Conservation (phyloP, 92 coral and sea anemone species). For the Palythoa caribaeorum region DNA sequence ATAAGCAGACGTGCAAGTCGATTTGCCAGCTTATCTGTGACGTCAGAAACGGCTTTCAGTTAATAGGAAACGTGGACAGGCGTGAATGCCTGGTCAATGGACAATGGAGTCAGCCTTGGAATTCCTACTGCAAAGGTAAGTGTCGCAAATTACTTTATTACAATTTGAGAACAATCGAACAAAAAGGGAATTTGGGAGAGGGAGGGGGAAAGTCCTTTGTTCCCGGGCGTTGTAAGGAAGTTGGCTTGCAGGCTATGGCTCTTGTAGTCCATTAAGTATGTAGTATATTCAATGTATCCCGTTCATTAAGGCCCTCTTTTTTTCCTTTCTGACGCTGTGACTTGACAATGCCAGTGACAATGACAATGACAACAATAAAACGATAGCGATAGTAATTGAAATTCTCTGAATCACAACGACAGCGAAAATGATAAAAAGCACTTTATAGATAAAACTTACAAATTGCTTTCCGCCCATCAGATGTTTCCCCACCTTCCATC, state of each 20-base stretch:
- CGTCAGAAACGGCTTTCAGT: conserved; percentile 70
- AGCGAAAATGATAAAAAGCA: neutral
- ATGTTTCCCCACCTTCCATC: conserved; percentile 76
- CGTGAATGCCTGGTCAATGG: conserved; percentile 82
- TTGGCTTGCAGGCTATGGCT: too few species aligned
- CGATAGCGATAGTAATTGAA: neutral
- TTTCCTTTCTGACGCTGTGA: neutral
- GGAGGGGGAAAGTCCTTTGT: too few species aligned
- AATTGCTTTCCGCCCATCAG: conserved; percentile 42
- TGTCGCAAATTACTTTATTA: neutral
- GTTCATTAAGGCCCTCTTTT: neutral
- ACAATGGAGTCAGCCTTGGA: conserved; percentile 93
- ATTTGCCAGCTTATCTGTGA: conserved; percentile 85
- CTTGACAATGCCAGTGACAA: neutral
- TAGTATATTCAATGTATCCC: too few species aligned
- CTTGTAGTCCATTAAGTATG: neutral
- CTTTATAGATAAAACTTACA: neutral
- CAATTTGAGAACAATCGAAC: too few species aligned
- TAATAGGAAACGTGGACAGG: conserved; percentile 69
- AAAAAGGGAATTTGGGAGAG: too few species aligned
- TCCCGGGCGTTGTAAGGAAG: too few species aligned
- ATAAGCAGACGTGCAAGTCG: conserved; percentile 75
- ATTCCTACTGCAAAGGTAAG: conserved; percentile 89
- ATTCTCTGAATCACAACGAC: neutral
- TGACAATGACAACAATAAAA: neutral